phyloP scores from a whole-genome alignment of 2,888 invertebrate species.

The Melitaea athalia region DNA sequence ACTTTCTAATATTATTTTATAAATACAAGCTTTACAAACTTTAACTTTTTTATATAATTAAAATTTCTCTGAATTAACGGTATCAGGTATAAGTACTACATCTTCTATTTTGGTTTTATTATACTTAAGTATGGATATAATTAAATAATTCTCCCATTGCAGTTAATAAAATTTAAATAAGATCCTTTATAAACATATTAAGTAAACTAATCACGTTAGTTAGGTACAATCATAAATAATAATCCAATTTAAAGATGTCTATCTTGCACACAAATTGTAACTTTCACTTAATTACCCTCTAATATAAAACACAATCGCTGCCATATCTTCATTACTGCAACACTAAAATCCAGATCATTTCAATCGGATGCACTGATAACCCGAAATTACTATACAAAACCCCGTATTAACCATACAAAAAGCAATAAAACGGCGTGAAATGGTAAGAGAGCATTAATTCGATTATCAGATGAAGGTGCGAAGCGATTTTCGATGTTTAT shows the following conservation, averaged over 20 bases:
- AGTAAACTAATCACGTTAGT: not conserved
- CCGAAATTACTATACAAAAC: conserved; percentile 74
- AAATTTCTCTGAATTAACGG: too few relatives aligned
- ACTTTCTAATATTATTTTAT: too few relatives aligned
- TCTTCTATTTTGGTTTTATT: too few relatives aligned
- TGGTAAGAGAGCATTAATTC: conserved; percentile 80
- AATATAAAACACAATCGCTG: conserved; percentile 11
- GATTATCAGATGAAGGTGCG: conserved; percentile 82
- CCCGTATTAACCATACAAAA: conserved; percentile 74
- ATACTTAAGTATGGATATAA: too few relatives aligned
- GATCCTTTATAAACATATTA: not conserved
- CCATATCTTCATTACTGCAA: conserved; percentile 38
- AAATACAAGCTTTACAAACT: too few relatives aligned
- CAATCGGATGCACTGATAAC: conserved; percentile 76
- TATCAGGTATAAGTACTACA: too few relatives aligned
- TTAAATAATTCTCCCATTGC: too few relatives aligned
- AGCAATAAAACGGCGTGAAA: conserved; percentile 80
- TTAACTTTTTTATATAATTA: too few relatives aligned
- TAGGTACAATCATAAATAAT: not conserved
- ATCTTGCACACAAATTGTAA: not conserved
- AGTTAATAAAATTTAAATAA: not conserved
- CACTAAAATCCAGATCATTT: conserved; percentile 68
- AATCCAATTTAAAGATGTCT: not conserved
- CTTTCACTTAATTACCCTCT: not conserved
- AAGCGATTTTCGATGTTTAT: conserved; percentile 82